A percentile compares a stretch with the other conserved stretches of the same genome.
These are phyloP conservation scores for Dolichoris vasculosae DNA, from an alignment of 1,140 invertebrate species.

Conservation along the genomic window DNA sequence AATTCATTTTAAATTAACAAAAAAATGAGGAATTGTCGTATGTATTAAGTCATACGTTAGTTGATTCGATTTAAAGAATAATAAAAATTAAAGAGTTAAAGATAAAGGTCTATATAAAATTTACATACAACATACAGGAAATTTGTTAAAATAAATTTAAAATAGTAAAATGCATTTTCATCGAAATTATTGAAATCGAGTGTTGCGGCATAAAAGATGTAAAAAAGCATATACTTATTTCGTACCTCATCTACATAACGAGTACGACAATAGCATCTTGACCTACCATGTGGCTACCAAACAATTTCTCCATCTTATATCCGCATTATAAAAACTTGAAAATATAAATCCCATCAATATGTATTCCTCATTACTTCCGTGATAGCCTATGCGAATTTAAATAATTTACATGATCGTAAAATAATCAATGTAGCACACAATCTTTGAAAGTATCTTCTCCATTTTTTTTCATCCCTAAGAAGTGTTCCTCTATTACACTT, in stretches of 20 bases:
- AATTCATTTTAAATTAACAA: neutral
- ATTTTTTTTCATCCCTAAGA: slow-evolving; percentile 2
- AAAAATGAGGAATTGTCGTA: too few relatives aligned
- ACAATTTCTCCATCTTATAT: slow-evolving; percentile 2
- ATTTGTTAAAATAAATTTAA: neutral
- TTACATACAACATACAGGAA: neutral
- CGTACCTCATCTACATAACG: neutral
- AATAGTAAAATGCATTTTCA: neutral
- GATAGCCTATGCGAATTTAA: neutral
- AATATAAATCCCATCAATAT: slow-evolving; percentile 21
- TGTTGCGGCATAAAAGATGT: neutral
- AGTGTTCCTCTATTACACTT: slow-evolving; percentile 21
- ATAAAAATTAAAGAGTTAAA: neutral
- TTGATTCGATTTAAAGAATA: neutral
- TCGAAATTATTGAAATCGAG: slow-evolving; percentile 1
- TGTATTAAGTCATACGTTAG: neutral
- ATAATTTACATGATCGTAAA: slow-evolving; percentile 17
- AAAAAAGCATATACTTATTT: neutral
- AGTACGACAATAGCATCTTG: neutral
- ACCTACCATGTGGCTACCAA: neutral
- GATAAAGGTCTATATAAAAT: neutral
- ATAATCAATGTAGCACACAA: neutral
- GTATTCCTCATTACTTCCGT: slow-evolving; percentile 26
- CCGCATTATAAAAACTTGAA: slow-evolving; percentile 8
- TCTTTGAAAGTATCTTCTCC: neutral